Conservation (phyloP, 2,113 vertebrate species). For the Psammodynastes pulverulentus region DNA sequence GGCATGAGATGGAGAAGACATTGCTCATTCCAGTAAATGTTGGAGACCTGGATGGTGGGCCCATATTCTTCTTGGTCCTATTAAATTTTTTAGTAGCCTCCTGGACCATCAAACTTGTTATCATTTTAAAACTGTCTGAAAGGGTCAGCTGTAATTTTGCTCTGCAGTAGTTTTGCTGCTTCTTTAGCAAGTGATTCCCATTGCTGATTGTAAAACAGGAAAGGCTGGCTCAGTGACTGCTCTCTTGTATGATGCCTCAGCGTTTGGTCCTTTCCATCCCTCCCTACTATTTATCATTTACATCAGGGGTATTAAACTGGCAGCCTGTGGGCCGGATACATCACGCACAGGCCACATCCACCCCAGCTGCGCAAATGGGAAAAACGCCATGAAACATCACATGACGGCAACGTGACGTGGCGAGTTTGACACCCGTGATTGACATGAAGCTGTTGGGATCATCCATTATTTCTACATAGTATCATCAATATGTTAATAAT, state of each 20-base stretch:
- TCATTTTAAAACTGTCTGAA: background rate
- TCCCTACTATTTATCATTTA: background rate
- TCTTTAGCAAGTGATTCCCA: background rate
- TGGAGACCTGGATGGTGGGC: background rate
- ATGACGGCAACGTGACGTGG: too few relatives aligned
- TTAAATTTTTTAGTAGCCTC: background rate
- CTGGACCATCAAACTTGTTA: background rate
- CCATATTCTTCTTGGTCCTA: background rate
- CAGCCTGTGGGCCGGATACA: rapidly evolving
- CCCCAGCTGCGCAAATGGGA: too few relatives aligned
- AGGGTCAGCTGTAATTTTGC: background rate
- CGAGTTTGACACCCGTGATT: too few relatives aligned
- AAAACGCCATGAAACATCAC: too few relatives aligned
- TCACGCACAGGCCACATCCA: too few relatives aligned
- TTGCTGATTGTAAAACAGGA: background rate
- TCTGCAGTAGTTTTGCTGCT: background rate
- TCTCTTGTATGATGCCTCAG: background rate
- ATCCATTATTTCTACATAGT: background rate
- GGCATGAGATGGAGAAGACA: background rate
- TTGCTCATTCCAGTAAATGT: background rate
- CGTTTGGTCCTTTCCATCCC: background rate
- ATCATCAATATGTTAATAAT: background rate
- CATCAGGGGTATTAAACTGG: too few relatives aligned
- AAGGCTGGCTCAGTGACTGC: background rate
- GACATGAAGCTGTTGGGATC: background rate